Evolutionary conservation across 1,140 invertebrate genomes (phyloP).

Genomic region (Meloidogyne floridensis): DNA sequence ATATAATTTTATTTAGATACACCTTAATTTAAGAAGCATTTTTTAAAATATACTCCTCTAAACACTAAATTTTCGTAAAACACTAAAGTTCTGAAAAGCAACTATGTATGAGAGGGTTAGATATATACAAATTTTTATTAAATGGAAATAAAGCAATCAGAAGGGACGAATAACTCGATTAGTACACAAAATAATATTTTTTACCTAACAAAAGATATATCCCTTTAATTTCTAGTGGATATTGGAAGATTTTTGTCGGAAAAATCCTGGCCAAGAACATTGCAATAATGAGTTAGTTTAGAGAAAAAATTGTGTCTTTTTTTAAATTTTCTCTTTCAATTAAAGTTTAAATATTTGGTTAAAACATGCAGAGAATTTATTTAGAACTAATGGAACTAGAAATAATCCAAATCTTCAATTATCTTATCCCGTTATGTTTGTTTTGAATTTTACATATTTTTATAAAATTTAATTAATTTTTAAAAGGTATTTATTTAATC

Average conservation of each 20-base stretch:
- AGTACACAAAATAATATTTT: too few species aligned
- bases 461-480: neutral
- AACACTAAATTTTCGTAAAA: too few species aligned
- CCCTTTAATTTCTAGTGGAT: slow-evolving; percentile 33
- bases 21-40: too few species aligned
- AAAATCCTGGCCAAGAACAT: slow-evolving; percentile 46
- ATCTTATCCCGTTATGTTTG: slow-evolving; percentile 63
- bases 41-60: neutral
- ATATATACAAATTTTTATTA: too few species aligned
- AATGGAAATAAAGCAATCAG: too few species aligned
- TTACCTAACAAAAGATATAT: too few species aligned
- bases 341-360: slow-evolving; percentile 59
- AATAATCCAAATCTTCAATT: slow-evolving; percentile 64
- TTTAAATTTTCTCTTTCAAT: neutral
- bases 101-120: too few species aligned
- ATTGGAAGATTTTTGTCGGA: slow-evolving; percentile 64
- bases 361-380: slow-evolving; percentile 65
- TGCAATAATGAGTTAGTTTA: slow-evolving; percentile 38
- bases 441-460: neutral
- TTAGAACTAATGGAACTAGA: slow-evolving; percentile 52
- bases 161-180: too few species aligned
- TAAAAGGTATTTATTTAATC: slow-evolving; percentile 3
- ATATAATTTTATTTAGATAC: too few species aligned
- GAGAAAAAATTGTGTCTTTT: too few species aligned
- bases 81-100: too few species aligned